These are phyloP conservation scores for Phenganax subtilis DNA, from an alignment of 92 coral and sea anemone species.

Conservation along the genomic window DNA sequence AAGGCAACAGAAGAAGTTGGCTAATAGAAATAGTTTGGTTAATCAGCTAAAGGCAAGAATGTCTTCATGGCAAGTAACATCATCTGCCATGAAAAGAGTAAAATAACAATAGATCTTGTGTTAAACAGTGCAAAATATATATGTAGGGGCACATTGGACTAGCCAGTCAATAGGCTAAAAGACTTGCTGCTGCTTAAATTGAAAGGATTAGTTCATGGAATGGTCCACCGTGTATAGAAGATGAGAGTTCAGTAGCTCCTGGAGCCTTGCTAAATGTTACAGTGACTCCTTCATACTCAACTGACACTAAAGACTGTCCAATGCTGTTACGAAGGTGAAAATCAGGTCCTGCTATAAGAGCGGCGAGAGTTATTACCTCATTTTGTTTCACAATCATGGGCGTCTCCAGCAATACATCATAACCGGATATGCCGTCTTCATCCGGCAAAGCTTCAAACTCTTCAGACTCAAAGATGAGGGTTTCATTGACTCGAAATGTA, in stretches of 20 bases:
- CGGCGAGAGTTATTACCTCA: slow-evolving; percentile 50
- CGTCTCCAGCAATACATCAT: slow-evolving; percentile 56
- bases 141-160: too few relatives aligned
- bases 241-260: not conserved
- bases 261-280: not conserved
- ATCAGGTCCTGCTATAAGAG: slow-evolving; percentile 62
- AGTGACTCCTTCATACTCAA: not conserved
- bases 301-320: not conserved
- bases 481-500: not conserved
- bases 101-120: too few relatives aligned
- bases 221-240: not conserved
- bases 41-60: too few relatives aligned
- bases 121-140: too few relatives aligned
- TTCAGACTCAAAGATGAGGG: not conserved
- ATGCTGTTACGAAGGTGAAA: slow-evolving; percentile 33
- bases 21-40: too few relatives aligned
- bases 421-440: slow-evolving; percentile 44
- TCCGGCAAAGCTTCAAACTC: not conserved
- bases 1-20: too few relatives aligned
- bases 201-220: not conserved
- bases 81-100: too few relatives aligned
- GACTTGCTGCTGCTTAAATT: not conserved
- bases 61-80: too few relatives aligned
- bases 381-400: slow-evolving; percentile 51
- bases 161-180: too few relatives aligned